These are phyloP conservation scores for Cheumatopsyche charites DNA, from an alignment of 1,140 invertebrate species.

Conservation along the genomic window DNA sequence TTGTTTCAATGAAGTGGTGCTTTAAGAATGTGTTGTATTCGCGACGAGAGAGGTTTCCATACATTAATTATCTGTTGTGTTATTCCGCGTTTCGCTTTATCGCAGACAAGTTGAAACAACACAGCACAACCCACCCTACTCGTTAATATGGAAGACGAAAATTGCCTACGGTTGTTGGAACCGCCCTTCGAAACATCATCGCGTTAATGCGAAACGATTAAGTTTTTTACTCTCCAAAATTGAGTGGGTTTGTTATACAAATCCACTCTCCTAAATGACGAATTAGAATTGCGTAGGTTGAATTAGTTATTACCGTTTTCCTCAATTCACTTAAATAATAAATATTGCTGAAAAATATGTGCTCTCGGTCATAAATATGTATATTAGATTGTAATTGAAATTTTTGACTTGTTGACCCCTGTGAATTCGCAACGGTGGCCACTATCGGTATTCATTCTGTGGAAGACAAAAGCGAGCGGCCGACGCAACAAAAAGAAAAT, in stretches of 20 bases:
- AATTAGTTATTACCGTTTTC: too few species aligned
- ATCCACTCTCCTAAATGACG: too few species aligned
- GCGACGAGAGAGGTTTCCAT: background rate
- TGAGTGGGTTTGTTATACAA: too few species aligned
- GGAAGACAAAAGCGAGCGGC: constrained; percentile 37
- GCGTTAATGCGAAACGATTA: constrained; percentile 4
- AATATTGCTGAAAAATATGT: too few species aligned
- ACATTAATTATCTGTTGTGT: constrained; percentile 15
- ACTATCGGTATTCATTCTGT: constrained; percentile 42
- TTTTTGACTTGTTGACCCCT: background rate
- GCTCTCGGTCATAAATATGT: too few species aligned
- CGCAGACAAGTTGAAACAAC: constrained; percentile 17
- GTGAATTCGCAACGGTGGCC: constrained; percentile 15
- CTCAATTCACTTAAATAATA: too few species aligned
- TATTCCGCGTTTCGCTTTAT: constrained; percentile 18
- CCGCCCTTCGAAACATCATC: constrained; percentile 9
- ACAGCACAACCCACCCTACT: background rate
- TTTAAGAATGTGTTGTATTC: too few species aligned
- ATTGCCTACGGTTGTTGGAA: background rate
- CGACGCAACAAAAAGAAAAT: constrained; percentile 32
- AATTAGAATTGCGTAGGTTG: too few species aligned
- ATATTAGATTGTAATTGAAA: background rate
- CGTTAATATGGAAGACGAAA: background rate
- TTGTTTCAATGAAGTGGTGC: too few species aligned
- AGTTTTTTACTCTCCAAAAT: background rate